Base-by-base conservation (phyloP, 2,888 invertebrate genomes). In the Bembecia ichneumoniformis region DNA sequence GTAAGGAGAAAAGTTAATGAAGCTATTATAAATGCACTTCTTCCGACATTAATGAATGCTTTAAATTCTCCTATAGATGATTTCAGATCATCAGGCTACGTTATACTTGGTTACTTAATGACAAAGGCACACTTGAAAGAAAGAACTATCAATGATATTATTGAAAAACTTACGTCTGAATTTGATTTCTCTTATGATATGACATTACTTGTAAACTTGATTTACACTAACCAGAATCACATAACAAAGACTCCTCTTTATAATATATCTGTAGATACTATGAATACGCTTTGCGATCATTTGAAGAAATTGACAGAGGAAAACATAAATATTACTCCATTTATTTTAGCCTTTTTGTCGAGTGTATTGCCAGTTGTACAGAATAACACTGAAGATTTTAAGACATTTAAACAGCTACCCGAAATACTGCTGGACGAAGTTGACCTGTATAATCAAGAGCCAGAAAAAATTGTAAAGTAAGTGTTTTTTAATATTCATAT, bases 21-120 rank as follows among this genome's bases (percentile, higher is more conserved):
- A 68, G 72, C 89, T 53, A 90, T 94, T 49, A 73, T 97, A 1
- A 88, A 90, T 46, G 89, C 90, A 13, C 79, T 96, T 20, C 66
- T 96, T 20, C 93, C 94, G 0, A 89, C 91, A 0, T 64, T 97
- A n/a, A 64, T 92, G 0, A 89, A 89, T 58, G 96, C 94, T 0
- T 77, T 96, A 13, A 88, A 88, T 14, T 94, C 94, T 2, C 68
- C 88, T 0, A 79, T 91, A 1, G 66, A 88, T 0, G 95, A 96
- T 74, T 95, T 91, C 71, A 89, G 90, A 60, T 91, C 95, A 0
- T 90, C 93, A 1, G 88, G 91, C 0, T 94, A 93, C 65, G 91
- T 96, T 74, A 90, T 96, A 20, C 73, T 92, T 0, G 92, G 92
- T 0, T 92, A 92, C 64, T 68, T 96, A 11, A 82, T 92, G 0